Percentiles rank a stretch among this genome's conserved stretches.
Conservation (phyloP, 2,888 invertebrate genomes). For the Drosophila pseudotalamancana region DNA sequence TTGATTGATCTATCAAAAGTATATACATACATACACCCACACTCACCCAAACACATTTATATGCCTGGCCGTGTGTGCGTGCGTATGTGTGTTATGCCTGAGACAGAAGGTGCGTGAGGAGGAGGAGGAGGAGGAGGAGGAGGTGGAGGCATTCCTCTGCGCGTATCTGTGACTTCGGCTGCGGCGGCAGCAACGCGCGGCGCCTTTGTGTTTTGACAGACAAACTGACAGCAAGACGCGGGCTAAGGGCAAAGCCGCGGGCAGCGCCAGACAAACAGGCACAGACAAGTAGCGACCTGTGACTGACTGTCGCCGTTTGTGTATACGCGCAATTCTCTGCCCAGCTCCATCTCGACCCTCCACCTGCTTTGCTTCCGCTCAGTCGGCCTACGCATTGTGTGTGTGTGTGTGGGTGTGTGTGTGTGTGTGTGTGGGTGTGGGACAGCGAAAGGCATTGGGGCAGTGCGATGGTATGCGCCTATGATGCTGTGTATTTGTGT, state of each 20-base stretch:
- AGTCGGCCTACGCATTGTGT: conserved; percentile 40
- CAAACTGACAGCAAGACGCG: conserved; percentile 77
- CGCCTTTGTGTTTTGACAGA: conserved; percentile 78
- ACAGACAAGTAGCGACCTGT: conserved; percentile 55
- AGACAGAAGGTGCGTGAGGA: conserved; percentile 21
- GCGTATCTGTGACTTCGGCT: conserved; percentile 55
- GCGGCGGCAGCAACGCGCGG: conserved; percentile 25
- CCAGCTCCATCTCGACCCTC: conserved; percentile 7
- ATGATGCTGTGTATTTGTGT: conserved; percentile 18
- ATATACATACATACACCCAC: conserved; percentile 29
- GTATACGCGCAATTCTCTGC: conserved; percentile 70
- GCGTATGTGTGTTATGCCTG: conserved; percentile 3
- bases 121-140: no score
- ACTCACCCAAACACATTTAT: conserved; percentile 9
- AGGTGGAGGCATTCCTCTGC: conserved; percentile 47
- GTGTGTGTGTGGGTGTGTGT: conserved; percentile 10
- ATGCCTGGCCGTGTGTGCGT: conserved; percentile 16
- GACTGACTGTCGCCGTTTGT: conserved; percentile 78
- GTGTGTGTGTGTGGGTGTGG: conserved; percentile 1
- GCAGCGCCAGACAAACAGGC: conserved; percentile 28
- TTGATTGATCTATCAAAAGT: conserved; percentile 80
- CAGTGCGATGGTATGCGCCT: conserved; percentile 53
- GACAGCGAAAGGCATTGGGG: conserved; percentile 1
- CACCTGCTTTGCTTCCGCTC: conserved; percentile 5
- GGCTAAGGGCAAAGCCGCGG: conserved; percentile 41